phyloP scores from a whole-genome alignment of 2,888 invertebrate species.

The Dolichopus griseipennis region DNA sequence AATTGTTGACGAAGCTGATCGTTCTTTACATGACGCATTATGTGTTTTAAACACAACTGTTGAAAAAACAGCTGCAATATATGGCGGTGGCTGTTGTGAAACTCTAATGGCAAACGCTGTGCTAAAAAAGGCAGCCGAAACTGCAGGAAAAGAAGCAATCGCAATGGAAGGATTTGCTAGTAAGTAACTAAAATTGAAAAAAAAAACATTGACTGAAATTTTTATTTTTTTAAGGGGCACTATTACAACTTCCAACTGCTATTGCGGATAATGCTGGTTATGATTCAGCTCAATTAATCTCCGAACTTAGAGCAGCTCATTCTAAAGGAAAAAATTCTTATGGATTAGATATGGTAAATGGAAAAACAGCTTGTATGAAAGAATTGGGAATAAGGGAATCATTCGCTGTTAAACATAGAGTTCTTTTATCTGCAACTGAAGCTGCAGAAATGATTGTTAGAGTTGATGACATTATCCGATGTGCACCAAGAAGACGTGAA shows the following conservation, averaged over 20 bases:
- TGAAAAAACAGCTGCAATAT: slow-evolving; percentile 82
- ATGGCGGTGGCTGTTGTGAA: slow-evolving; percentile 91
- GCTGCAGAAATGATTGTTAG: slow-evolving; percentile 98
- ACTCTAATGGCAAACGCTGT: slow-evolving; percentile 96
- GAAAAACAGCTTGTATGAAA: slow-evolving; percentile 83
- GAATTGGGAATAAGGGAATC: slow-evolving; percentile 91
- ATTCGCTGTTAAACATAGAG: slow-evolving; percentile 92
- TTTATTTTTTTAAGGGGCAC: slow-evolving; percentile 47
- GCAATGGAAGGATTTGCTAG: slow-evolving; percentile 93
- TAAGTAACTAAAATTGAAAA: slow-evolving; percentile 18
- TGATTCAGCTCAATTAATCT: slow-evolving; percentile 90
- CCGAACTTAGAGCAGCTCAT: slow-evolving; percentile 86
- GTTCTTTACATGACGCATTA: slow-evolving; percentile 95
- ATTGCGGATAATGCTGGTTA: slow-evolving; percentile 99
- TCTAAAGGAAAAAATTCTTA: slow-evolving; percentile 64
- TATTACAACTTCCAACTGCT: slow-evolving; percentile 83
- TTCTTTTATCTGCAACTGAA: slow-evolving; percentile 87
- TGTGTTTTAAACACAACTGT: slow-evolving; percentile 95
- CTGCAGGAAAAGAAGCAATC: slow-evolving; percentile 93
- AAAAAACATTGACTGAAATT: neutral
- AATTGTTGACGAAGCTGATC: slow-evolving; percentile 96
- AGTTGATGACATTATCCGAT: slow-evolving; percentile 92
- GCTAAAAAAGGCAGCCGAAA: slow-evolving; percentile 68
- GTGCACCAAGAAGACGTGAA: slow-evolving; percentile 79
- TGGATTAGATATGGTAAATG: slow-evolving; percentile 77